Evolutionary conservation across 2,888 invertebrate genomes (phyloP), one percentile per base, ranked within the genome.

Genomic region (Scrobipalpa atriplicella): DNA sequence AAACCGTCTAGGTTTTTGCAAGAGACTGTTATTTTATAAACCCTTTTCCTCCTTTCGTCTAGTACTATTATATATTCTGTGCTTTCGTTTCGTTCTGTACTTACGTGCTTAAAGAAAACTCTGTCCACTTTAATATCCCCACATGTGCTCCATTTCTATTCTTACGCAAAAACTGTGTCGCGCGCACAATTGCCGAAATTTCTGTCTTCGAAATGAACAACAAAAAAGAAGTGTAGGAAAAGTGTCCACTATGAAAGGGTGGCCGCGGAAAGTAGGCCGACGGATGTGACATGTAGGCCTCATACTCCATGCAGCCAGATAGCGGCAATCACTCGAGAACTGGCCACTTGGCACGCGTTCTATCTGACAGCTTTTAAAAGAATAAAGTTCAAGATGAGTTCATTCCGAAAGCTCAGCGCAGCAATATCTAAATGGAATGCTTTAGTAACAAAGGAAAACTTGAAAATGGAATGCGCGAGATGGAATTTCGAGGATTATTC

Each of bases 221-320:
- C 73, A 75, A 80, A 79, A 81, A 80, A 80, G 80, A 77, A 72
- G 71, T 71, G 77, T 80, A 76, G 74, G 73, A 71, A 77, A 78
- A 78, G 76, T 81, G 78, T 78, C 78, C 79, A 73, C 41, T 61
- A 39, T 41, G 61, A 61, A n/a, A n/a, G 41, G 19, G 13, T 38
- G 16, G 41, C 19, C 41, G 41, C 6, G 29, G 11, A 18, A 38
- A 61, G 16, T 39, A 39, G 60, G 62, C 13, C 41, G 43, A 39
- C 39, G 62, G 19, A 62, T 29, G 75, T 73, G 73, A 72, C 75
- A 78, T 73, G 72, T 71, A 66, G 74, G 71, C 72, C 74, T 72
- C 66, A 67, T 68, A 65, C 19, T 21, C 54, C 51, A 68, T 69
- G 62, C 70, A 69, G 71, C 69, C 70, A 72, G 64, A 60, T 62